Conservation (phyloP, 1,140 invertebrate species). For the Phortica variegata region DNA sequence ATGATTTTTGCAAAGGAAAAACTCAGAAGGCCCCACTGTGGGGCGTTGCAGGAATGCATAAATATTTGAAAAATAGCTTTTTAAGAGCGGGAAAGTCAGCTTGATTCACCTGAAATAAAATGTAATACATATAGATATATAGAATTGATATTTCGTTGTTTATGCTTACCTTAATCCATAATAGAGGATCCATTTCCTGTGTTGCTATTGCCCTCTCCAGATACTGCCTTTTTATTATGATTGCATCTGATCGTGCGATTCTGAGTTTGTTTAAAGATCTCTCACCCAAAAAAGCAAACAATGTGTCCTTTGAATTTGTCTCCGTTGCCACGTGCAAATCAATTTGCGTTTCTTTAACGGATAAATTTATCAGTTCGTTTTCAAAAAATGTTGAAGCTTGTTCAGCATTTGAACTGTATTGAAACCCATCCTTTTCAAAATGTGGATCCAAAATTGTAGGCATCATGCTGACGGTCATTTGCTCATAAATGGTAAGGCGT, state of each 20-base stretch:
- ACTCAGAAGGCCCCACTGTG: no score
- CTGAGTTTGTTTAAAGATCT: neutral
- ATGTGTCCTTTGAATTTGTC: conserved; percentile 1
- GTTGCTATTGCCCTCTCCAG: conserved; percentile 10
- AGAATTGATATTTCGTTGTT: conserved; percentile 5
- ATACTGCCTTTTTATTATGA: conserved; percentile 18
- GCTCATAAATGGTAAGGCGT: conserved; percentile 9
- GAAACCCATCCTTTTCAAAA: conserved; percentile 15
- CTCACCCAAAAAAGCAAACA: conserved; percentile 11
- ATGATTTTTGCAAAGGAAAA: no score
- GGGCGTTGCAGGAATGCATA: conserved; percentile 3
- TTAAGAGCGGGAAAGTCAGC: conserved; percentile 5
- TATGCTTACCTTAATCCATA: conserved; percentile 13
- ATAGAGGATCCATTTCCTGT: conserved; percentile 13
- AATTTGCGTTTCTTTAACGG: conserved; percentile 1
- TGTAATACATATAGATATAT: conserved; percentile 4
- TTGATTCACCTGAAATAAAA: conserved; percentile 13
- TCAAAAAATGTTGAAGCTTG: conserved; percentile 11
- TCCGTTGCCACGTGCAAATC: conserved; percentile 2
- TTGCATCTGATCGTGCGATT: conserved; percentile 10
- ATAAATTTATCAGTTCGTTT: conserved; percentile 13
- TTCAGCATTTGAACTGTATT: conserved; percentile 14
- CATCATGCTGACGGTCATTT: conserved; percentile 3
- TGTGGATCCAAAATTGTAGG: conserved; percentile 10
- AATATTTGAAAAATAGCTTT: conserved; percentile 6